Evolutionary conservation across 2,113 vertebrate species (phyloP).

Genomic region (Pandion haliaetus): DNA sequence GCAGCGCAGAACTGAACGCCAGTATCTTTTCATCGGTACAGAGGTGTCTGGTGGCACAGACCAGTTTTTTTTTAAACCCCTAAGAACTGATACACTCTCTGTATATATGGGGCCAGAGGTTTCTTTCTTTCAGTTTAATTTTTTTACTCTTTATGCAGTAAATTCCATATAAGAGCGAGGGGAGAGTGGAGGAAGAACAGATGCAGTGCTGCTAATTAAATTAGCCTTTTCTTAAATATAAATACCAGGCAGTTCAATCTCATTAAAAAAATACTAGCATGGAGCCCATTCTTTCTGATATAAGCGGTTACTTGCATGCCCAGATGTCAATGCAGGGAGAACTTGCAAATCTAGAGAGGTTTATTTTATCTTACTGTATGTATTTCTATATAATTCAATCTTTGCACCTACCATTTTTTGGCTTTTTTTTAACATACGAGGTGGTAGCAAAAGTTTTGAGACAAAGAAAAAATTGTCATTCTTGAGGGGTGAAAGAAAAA

Average conservation of each 20-base stretch:
- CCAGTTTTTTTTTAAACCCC: neutral
- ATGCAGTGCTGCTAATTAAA: neutral
- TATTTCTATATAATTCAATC: neutral
- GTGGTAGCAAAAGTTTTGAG: neutral
- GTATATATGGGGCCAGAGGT: neutral
- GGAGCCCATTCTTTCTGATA: neutral
- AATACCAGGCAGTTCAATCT: neutral
- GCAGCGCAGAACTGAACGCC: neutral
- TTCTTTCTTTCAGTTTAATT: neutral
- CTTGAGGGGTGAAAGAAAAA: neutral
- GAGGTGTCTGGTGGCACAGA: neutral
- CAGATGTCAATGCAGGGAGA: neutral
- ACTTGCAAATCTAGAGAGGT: neutral
- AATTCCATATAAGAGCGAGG: neutral
- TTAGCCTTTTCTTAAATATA: conserved; percentile 4
- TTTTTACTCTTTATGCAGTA: neutral
- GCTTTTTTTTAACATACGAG: neutral
- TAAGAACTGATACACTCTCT: neutral
- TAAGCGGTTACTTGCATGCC: neutral
- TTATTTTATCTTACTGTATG: neutral
- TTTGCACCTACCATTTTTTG: neutral
- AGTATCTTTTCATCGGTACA: neutral
- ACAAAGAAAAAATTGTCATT: neutral
- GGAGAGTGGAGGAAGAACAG: neutral
- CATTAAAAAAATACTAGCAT: neutral